These are phyloP conservation scores for Lagopus muta DNA, from an alignment of 2,113 vertebrate genomes.

Conservation along the genomic window DNA sequence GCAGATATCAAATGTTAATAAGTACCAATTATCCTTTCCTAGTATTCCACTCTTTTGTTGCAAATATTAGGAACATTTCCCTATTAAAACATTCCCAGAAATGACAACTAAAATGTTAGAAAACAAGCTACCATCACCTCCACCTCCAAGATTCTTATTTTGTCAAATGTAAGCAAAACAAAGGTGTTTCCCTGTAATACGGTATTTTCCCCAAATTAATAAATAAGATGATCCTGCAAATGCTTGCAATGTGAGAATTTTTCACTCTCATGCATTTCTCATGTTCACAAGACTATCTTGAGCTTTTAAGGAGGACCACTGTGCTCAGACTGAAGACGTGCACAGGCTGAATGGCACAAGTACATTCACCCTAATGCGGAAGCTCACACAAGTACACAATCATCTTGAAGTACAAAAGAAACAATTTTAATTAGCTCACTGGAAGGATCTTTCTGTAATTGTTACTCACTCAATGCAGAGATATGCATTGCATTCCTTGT, in stretches of 20 bases:
- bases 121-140: background rate
- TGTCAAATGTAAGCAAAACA: background rate
- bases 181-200: background rate
- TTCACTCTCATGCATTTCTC: background rate
- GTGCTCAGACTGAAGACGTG: background rate
- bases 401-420: background rate
- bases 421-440: background rate
- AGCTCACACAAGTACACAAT: accelerated
- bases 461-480: background rate
- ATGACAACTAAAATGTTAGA: background rate
- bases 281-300: background rate
- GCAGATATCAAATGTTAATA: background rate
- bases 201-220: background rate
- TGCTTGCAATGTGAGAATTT: background rate
- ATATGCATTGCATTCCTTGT: background rate
- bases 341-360: background rate
- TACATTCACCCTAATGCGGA: background rate
- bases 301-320: background rate
- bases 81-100: background rate
- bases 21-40: background rate
- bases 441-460: background rate
- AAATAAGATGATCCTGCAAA: background rate
- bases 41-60: background rate
- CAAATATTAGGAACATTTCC: background rate
- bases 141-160: background rate